A percentile compares a stretch with the other conserved stretches of the same genome.
phyloP scores from a whole-genome alignment of 2,888 invertebrate genomes.

The Exephanes ischioxanthus region DNA sequence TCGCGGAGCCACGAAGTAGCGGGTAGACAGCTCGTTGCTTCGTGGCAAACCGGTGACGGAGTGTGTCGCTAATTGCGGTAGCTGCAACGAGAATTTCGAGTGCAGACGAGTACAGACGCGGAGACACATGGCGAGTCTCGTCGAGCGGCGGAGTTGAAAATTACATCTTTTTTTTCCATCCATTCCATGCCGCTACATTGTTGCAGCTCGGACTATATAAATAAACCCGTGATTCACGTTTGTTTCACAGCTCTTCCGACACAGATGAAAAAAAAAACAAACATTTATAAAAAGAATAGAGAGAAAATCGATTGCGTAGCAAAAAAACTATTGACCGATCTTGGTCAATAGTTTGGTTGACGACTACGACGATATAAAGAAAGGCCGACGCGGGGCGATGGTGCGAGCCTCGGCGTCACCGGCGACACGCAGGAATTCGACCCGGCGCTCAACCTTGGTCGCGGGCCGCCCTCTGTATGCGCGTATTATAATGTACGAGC shows the following conservation, averaged over 20 bases:
- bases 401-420: slow-evolving; percentile 35
- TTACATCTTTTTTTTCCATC: background rate
- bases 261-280: too few species aligned
- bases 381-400: slow-evolving; percentile 25
- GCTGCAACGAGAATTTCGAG: slow-evolving; percentile 41
- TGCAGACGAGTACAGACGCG: background rate
- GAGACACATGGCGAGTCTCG: background rate
- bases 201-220: background rate
- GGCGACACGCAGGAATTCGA: slow-evolving; percentile 64
- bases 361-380: slow-evolving; percentile 26
- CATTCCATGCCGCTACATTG: background rate
- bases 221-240: background rate
- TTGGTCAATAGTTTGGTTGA: background rate
- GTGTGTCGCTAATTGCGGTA: slow-evolving; percentile 57
- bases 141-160: background rate
- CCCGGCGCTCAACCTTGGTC: slow-evolving; percentile 64
- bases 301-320: background rate
- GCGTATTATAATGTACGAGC: slow-evolving; percentile 20
- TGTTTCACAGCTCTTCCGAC: background rate
- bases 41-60: background rate
- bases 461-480: slow-evolving; percentile 38
- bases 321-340: background rate
- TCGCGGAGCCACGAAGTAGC: slow-evolving; percentile 11
- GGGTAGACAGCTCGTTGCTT: background rate
- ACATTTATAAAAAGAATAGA: background rate